These are phyloP conservation scores for Crotalus viridis DNA, from an alignment of 2,113 vertebrate species.

Conservation along the genomic window DNA sequence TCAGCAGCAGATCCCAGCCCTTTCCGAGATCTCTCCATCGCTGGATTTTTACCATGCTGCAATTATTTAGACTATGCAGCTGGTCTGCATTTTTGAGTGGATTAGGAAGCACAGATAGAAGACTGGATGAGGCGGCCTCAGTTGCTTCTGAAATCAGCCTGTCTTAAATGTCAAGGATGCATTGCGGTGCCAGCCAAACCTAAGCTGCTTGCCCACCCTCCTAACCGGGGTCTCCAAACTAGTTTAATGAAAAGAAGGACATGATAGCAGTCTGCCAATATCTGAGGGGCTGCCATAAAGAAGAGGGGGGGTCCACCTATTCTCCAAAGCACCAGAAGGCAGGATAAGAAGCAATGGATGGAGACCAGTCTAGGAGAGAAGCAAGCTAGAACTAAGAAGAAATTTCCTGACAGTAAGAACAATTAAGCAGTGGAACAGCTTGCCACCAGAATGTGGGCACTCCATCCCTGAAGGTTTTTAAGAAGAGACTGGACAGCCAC, in stretches of 20 bases:
- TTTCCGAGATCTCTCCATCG: background rate
- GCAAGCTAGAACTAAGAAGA: too few species aligned
- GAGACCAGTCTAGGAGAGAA: too few species aligned
- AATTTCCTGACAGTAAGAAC: too few species aligned
- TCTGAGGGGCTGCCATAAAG: too few species aligned
- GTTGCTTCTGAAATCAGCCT: background rate
- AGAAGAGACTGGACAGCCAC: too few species aligned
- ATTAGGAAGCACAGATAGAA: background rate
- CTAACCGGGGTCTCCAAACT: background rate
- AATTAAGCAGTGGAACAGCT: too few species aligned
- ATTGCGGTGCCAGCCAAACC: slow-evolving; percentile 48
- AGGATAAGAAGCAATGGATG: too few species aligned
- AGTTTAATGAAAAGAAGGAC: background rate
- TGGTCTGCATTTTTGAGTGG: slow-evolving; percentile 1
- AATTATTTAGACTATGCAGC: background rate
- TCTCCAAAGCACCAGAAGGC: too few species aligned
- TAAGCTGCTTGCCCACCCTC: slow-evolving; percentile 33
- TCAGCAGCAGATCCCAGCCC: accelerated
- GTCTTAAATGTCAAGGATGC: slow-evolving; percentile 21
- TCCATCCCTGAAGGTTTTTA: too few species aligned
- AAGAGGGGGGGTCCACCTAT: too few species aligned
- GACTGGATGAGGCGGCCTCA: accelerated
- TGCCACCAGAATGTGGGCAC: too few species aligned
- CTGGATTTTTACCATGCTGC: background rate
- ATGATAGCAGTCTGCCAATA: too few species aligned